These are phyloP conservation scores for Allobates femoralis DNA, from an alignment of 2,797 vertebrate genomes.

Conservation along the genomic window DNA sequence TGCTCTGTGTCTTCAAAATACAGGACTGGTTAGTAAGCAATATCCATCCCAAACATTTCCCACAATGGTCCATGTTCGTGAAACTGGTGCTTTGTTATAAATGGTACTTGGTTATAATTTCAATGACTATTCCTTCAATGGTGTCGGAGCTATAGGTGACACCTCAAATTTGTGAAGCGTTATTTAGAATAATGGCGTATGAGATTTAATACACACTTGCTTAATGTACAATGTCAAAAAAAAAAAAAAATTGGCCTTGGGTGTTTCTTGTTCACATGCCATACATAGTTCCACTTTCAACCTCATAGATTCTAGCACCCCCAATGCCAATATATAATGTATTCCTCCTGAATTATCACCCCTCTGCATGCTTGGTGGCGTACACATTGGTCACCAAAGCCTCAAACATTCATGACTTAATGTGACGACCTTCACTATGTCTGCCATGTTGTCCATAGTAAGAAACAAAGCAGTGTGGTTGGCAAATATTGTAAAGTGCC, in stretches of 20 bases:
- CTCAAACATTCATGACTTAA: neutral
- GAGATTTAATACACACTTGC: neutral
- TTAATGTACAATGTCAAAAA: constrained; percentile 28
- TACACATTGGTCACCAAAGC: neutral
- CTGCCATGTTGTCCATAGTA: constrained; percentile 14
- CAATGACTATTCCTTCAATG: neutral
- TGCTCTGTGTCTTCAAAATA: neutral
- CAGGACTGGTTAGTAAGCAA: neutral
- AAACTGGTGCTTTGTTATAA: constrained; percentile 31
- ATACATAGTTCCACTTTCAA: neutral
- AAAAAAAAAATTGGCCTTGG: too few relatives aligned
- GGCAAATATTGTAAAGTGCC: constrained; percentile 42
- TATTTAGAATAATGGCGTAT: neutral
- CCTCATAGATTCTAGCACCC: neutral
- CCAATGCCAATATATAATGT: neutral
- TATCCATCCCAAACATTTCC: neutral
- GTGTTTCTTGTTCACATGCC: neutral
- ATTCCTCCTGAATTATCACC: neutral
- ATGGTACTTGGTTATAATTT: neutral
- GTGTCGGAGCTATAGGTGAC: constrained; percentile 28
- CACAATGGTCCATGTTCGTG: constrained; percentile 1
- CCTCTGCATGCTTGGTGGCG: neutral
- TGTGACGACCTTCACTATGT: constrained; percentile 8
- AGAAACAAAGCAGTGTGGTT: constrained; percentile 29
- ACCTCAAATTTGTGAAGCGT: neutral